Evolutionary conservation across 2,888 invertebrate genomes (phyloP), one percentile per base, ranked within the genome.

Genomic region (Drosophila multiciliata): DNA sequence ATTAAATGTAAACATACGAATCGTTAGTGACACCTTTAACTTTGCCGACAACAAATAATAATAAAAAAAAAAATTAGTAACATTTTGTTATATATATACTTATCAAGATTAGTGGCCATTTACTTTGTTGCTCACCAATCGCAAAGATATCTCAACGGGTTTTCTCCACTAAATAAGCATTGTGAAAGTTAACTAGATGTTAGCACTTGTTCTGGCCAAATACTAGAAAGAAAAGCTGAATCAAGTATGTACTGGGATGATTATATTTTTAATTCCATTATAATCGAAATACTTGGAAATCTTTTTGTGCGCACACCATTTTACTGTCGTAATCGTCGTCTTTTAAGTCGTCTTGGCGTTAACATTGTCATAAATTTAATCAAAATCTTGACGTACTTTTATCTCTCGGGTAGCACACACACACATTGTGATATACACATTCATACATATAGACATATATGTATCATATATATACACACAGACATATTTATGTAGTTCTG

Each of bases 321-420:
- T 83, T 82, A 66, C 54, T 72, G 54, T 63, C 58, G 55, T 26
- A 49, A 61, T 78, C 79, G 64, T 64, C 67, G 54, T 65, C 36
- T 62, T 48, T 33, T 48, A 40, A 64, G 55, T 42, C 50, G 64
- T 66, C 75, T 80, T 73, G 71, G 82, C 83, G 68, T 73, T 69
- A 74, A 62, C 64, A 80, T 78, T 75, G 73, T 84, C 83, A 82
- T 89, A 90, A 90, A 90, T 90, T 90, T 80, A 87, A 90, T 90
- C 78, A 89, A 87, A 78, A 77, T 70, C 74, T 78, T 60, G 75
- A 73, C 70, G 66, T 66, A 67, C 72, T 63, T 77, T 72, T 73
- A 73, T 76, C 63, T 64, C 29, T 48, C 49, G 45, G 38, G 20
- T 45, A 57, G 53, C 54, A 49, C 35, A 42, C 38, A 42, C 38